Evolutionary conservation across 1,140 invertebrate species (phyloP).

Genomic region (Drosophila ananassae): DNA sequence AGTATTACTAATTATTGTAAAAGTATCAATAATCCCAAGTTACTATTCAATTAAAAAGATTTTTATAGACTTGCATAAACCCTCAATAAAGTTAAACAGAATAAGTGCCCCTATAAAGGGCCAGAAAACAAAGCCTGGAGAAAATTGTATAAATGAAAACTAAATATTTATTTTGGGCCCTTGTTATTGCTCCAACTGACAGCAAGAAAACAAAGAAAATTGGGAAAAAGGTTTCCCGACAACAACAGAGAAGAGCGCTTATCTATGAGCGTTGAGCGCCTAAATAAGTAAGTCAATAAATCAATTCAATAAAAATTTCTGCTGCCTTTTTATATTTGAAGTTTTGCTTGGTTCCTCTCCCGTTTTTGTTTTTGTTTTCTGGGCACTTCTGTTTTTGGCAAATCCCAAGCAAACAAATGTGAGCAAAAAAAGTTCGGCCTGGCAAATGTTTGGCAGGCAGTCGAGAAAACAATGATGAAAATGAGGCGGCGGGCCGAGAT

Average conservation of each 20-base stretch:
- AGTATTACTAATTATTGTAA: too few species aligned
- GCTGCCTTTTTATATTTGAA: slow-evolving; percentile 65
- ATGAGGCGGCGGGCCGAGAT: not conserved
- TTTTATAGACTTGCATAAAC: slow-evolving; percentile 43
- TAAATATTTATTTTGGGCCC: slow-evolving; percentile 75
- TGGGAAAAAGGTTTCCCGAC: slow-evolving; percentile 54
- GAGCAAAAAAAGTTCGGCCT: slow-evolving; percentile 32
- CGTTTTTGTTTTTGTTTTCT: slow-evolving; percentile 16
- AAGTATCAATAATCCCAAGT: not conserved
- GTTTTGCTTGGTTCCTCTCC: slow-evolving; percentile 32
- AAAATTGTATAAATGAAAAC: slow-evolving; percentile 81
- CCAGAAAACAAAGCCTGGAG: slow-evolving; percentile 4
- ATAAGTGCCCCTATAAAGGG: slow-evolving; percentile 35
- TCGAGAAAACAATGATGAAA: slow-evolving; percentile 47
- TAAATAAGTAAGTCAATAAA: slow-evolving; percentile 83
- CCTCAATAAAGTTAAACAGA: slow-evolving; percentile 63
- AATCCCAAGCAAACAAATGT: slow-evolving; percentile 77
- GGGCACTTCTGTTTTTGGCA: slow-evolving; percentile 44
- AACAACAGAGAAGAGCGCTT: slow-evolving; percentile 37
- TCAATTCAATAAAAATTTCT: slow-evolving; percentile 80
- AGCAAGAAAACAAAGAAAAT: slow-evolving; percentile 45
- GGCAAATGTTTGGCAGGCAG: slow-evolving; percentile 56
- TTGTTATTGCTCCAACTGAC: slow-evolving; percentile 67
- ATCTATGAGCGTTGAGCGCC: slow-evolving; percentile 71
- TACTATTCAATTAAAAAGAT: slow-evolving; percentile 64